Evolutionary conservation across 2,113 vertebrate genomes (phyloP).

Genomic region (Trematomus loennbergii): DNA sequence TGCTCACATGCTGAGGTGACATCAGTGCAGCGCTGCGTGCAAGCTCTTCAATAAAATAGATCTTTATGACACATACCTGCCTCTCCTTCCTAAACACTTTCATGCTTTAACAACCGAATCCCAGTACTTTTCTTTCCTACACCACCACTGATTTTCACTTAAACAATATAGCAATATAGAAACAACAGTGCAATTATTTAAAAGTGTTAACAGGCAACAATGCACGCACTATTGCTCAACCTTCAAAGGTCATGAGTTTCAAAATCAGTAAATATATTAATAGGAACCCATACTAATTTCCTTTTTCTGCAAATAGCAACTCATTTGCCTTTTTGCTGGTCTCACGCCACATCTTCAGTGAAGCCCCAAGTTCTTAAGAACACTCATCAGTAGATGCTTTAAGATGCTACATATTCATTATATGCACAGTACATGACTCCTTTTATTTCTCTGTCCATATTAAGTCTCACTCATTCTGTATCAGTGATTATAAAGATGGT

Average conservation of each 20-base stretch:
- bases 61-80: constrained; percentile 42
- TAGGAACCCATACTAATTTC: background rate
- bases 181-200: background rate
- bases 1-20: constrained; percentile 37
- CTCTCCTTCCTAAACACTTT: constrained; percentile 22
- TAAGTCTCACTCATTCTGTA: background rate
- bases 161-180: background rate
- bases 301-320: constrained; percentile 4
- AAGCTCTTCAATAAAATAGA: constrained; percentile 28
- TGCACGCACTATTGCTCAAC: background rate
- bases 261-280: background rate
- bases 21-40: constrained; percentile 25
- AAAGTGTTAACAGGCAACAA: background rate
- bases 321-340: background rate
- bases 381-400: background rate
- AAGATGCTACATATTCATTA: background rate
- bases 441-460: background rate
- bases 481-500: background rate
- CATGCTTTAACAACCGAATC: constrained; percentile 4
- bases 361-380: background rate
- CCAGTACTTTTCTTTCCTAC: constrained; percentile 8
- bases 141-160: background rate
- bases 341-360: constrained; percentile 16
- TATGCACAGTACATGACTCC: background rate
- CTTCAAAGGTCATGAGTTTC: constrained; percentile 20